Base-by-base conservation (phyloP, 2,113 vertebrate genomes). In the Aix galericulata region DNA sequence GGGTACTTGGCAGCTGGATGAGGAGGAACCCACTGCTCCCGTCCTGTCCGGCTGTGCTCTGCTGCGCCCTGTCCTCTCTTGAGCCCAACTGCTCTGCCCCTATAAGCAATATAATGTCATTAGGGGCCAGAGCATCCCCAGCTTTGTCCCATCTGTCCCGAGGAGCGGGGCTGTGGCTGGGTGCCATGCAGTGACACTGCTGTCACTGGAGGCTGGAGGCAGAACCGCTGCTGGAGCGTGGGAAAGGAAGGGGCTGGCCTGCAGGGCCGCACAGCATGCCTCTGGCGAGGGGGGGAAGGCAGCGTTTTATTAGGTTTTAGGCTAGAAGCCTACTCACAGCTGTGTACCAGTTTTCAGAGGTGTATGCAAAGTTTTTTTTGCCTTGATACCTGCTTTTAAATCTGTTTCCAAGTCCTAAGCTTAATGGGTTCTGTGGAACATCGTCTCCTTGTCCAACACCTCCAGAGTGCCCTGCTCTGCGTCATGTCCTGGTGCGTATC, bases 231-330 rank as follows among this genome's bases (percentile, higher is more conserved):
- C 90, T 0, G n/a, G 92, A 77, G 95, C 92, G 92, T 96, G 96
- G 93, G 95, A 96, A 95, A 90, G 95, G 94, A 73, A 96, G 92
- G 92, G 87, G 68, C 88, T 85, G 4, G 91, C 42, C 81, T 63
- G 36, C 17, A 9, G 72, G 80, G 3, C 3, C 9, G 67, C 5
- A 8, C 1, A 4, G 21, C 18, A 32, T 92, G 91, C 93, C 92
- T 83, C 94, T 95, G 83, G 74, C n/a, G 11, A 17, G 67, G 63
- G 93, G 32, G 82, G 32, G 3, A 4, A 5, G 6, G 16, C 55
- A 2, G 0, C 0, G 8, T 0, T 29, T 38, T n/a, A 15, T 13
- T 25, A 0, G 3, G 13, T 86, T 82, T 75, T n/a, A 71, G 60
- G 48, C 48, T 48, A 5, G 48, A 68, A 85, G 36, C 4, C 8